Conservation (phyloP, 2,797 vertebrate genomes). For the Anabas testudineus region DNA sequence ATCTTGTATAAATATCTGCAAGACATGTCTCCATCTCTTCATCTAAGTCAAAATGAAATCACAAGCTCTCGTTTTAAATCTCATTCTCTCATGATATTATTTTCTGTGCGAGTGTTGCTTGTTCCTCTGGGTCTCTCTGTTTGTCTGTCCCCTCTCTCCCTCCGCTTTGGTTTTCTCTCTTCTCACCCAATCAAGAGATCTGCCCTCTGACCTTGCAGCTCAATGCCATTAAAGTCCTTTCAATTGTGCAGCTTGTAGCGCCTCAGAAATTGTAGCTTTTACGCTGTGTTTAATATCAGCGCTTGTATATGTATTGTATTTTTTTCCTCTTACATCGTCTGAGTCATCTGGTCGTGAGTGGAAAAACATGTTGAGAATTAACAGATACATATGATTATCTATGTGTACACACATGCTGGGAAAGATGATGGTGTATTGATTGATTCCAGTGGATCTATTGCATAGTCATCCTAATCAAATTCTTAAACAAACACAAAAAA, state of each 20-base stretch:
- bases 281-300: slow-evolving; percentile 22
- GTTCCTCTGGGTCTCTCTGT: slow-evolving; percentile 23
- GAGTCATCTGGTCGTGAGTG: slow-evolving; percentile 15
- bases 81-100: slow-evolving; percentile 14
- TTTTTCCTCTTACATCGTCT: slow-evolving; percentile 19
- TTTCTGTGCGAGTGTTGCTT: slow-evolving; percentile 4
- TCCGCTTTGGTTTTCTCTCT: slow-evolving; percentile 41
- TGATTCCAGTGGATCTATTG: slow-evolving; percentile 15
- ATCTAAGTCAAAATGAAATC: slow-evolving; percentile 29
- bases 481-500: slow-evolving; percentile 1
- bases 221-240: slow-evolving; percentile 73
- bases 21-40: slow-evolving; percentile 44
- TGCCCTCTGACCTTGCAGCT: slow-evolving; percentile 73
- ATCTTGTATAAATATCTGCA: slow-evolving; percentile 50
- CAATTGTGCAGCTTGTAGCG: slow-evolving; percentile 42
- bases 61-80: slow-evolving; percentile 13
- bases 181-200: slow-evolving; percentile 55
- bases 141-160: slow-evolving; percentile 24
- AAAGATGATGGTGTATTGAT: slow-evolving; percentile 38
- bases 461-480: slow-evolving; percentile 11
- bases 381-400: slow-evolving; percentile 11
- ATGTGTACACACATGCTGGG: slow-evolving; percentile 8
- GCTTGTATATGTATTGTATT: slow-evolving; percentile 4
- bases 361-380: not conserved
- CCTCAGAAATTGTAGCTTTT: slow-evolving; percentile 22